Conservation (phyloP, 2,797 vertebrate genomes). For the Holocentrus rufus region DNA sequence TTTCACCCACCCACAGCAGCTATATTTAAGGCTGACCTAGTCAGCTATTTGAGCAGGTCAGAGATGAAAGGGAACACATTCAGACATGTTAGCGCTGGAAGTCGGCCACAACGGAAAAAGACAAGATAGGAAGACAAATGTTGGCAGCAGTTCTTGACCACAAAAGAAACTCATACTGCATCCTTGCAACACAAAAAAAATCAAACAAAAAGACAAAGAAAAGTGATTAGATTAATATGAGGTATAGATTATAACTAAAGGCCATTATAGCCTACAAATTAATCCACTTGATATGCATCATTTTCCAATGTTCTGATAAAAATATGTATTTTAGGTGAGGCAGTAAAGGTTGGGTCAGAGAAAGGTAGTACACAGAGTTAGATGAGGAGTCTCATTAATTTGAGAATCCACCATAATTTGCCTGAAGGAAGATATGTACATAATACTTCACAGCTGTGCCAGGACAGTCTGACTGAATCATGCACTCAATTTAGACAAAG, state of each 20-base stretch:
- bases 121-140: conserved; percentile 35
- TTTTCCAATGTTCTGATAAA: not conserved
- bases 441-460: not conserved
- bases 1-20: conserved; percentile 5
- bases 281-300: not conserved
- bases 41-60: not conserved
- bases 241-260: conserved; percentile 6
- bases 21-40: conserved; percentile 24
- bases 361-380: too few species aligned
- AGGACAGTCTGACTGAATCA: too few species aligned
- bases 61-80: conserved; percentile 27
- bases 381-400: not conserved
- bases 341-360: not conserved
- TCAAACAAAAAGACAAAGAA: conserved; percentile 7
- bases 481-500: conserved; percentile 4
- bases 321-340: not conserved
- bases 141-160: conserved; percentile 29
- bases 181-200: not conserved
- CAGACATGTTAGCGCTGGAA: conserved; percentile 2
- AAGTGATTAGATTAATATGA: not conserved
- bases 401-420: not conserved
- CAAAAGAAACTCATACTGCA: conserved; percentile 3
- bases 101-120: conserved; percentile 19
- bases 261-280: not conserved
- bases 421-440: not conserved